These are phyloP conservation scores for Diorhabda elongata DNA, from an alignment of 1,140 invertebrate species.

Conservation along the genomic window DNA sequence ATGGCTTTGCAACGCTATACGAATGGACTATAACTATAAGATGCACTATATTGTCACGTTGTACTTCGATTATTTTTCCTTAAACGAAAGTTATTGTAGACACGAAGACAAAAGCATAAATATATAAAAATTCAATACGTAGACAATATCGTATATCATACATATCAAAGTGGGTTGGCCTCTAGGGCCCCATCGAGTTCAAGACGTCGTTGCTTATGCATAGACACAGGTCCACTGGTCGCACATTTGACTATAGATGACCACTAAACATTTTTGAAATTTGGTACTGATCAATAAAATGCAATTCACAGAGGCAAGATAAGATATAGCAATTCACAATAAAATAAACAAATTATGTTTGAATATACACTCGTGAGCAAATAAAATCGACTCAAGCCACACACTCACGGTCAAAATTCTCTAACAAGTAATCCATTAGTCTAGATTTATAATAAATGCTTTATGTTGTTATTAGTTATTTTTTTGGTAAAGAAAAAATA, in stretches of 20 bases:
- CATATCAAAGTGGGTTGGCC: conserved; percentile 41
- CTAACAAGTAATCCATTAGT: too few relatives aligned
- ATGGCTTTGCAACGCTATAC: too few relatives aligned
- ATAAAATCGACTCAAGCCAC: too few relatives aligned
- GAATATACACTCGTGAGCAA: too few relatives aligned
- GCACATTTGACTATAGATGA: conserved; percentile 46
- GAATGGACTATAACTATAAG: too few relatives aligned
- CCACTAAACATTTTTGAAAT: conserved; percentile 40
- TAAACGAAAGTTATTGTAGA: neutral
- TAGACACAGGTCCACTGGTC: conserved; percentile 40
- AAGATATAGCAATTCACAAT: too few relatives aligned
- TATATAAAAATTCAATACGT: conserved; percentile 41
- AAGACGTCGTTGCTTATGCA: conserved; percentile 42
- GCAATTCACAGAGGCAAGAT: too few relatives aligned
- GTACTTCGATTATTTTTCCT: neutral
- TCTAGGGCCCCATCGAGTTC: conserved; percentile 38
- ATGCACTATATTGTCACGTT: neutral
- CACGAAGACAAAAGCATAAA: conserved; percentile 29
- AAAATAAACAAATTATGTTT: too few relatives aligned
- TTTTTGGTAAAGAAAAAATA: too few relatives aligned
- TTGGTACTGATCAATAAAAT: neutral
- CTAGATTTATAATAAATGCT: too few relatives aligned
- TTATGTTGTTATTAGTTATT: too few relatives aligned
- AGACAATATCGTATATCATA: conserved; percentile 44
- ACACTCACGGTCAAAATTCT: too few relatives aligned